Evolutionary conservation across 2,888 invertebrate genomes (phyloP).

Genomic region (Lasioglossum morio): DNA sequence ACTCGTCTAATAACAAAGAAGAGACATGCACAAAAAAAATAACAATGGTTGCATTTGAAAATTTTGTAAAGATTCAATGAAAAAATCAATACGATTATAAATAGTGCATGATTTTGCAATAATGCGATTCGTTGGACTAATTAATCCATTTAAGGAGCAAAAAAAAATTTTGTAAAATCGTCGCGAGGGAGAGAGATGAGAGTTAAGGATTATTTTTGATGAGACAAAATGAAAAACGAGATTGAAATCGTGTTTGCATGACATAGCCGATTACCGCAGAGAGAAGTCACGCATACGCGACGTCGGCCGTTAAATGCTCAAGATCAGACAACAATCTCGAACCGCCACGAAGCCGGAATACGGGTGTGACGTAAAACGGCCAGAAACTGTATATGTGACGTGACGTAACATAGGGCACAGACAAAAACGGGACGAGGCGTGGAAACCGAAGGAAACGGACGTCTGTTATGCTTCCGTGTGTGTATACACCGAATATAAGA

Average conservation of each 20-base stretch:
- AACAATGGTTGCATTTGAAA: too few relatives aligned
- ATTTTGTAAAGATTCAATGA: too few relatives aligned
- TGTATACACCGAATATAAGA: constrained; percentile 27
- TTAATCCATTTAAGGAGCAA: too few relatives aligned
- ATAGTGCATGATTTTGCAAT: too few relatives aligned
- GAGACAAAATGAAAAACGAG: neutral
- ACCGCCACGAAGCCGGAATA: neutral
- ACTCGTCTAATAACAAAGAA: too few relatives aligned
- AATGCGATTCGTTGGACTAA: too few relatives aligned
- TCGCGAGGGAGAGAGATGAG: too few relatives aligned
- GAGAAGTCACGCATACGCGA: neutral
- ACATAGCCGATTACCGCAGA: neutral
- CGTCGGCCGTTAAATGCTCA: neutral
- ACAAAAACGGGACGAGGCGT: constrained; percentile 2
- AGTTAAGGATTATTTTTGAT: neutral
- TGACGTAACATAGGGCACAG: constrained; percentile 19
- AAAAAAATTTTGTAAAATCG: too few relatives aligned
- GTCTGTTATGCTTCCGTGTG: constrained; percentile 37
- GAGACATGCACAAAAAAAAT: too few relatives aligned
- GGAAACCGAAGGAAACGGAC: constrained; percentile 40
- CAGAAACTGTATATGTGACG: neutral
- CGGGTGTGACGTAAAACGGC: neutral
- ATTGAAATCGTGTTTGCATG: neutral
- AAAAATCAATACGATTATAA: too few relatives aligned
- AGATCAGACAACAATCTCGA: neutral